phyloP scores from a whole-genome alignment of 2,113 vertebrate genomes.

The Deroptyus accipitrinus region DNA sequence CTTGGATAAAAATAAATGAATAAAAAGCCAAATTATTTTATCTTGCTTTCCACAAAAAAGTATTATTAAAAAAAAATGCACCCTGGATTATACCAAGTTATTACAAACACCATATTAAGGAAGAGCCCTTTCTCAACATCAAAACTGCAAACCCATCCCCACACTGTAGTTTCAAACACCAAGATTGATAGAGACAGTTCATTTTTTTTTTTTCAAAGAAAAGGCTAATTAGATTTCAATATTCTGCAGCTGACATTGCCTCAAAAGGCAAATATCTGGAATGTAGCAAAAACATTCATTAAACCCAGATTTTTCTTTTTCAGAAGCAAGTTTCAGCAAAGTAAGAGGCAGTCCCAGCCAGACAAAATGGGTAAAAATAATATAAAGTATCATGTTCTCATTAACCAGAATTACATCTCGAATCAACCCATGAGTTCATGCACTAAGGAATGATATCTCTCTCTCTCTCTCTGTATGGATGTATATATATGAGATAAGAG shows the following conservation, averaged over 20 bases:
- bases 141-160: neutral
- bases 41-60: neutral
- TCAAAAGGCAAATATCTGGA: slow-evolving; percentile 9
- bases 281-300: neutral
- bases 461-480: no score
- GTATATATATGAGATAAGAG: no score
- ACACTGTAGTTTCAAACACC: neutral
- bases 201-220: neutral
- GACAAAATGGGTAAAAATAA: neutral
- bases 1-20: neutral
- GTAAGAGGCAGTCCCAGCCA: neutral
- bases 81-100: neutral
- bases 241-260: neutral
- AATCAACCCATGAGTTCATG: neutral
- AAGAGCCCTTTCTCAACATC: neutral
- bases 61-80: neutral
- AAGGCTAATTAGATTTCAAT: neutral
- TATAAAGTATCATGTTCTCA: neutral
- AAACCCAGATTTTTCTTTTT: neutral
- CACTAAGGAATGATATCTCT: no score
- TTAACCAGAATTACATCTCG: neutral
- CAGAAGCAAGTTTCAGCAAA: neutral
- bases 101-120: neutral
- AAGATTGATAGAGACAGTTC: neutral
- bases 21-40: neutral